Percentiles rank a stretch among this genome's conserved stretches.
Conservation (phyloP, 23 tunicate species). For the Halocynthia roretzi region DNA sequence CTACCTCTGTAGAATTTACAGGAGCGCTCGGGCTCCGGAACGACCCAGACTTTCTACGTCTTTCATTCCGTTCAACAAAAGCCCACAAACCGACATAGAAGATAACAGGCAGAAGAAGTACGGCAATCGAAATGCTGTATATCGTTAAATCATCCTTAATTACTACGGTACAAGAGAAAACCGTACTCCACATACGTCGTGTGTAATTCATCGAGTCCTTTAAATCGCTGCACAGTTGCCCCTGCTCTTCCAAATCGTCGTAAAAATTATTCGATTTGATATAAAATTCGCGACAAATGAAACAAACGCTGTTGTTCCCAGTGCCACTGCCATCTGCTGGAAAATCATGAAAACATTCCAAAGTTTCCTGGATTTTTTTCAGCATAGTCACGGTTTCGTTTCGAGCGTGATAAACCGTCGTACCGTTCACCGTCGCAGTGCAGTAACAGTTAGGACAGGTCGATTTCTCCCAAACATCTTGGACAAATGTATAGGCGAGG, state of each 20-base stretch:
- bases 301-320: slow-evolving; percentile 41
- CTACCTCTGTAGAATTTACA: too few relatives aligned
- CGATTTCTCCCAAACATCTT: slow-evolving; percentile 53
- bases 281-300: slow-evolving; percentile 34
- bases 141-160: slow-evolving; percentile 23
- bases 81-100: slow-evolving; percentile 39
- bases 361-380: slow-evolving; percentile 32
- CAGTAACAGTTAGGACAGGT: slow-evolving; percentile 53
- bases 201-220: slow-evolving; percentile 79
- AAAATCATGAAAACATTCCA: slow-evolving; percentile 48
- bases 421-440: slow-evolving; percentile 17
- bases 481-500: slow-evolving; percentile 33
- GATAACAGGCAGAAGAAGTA: slow-evolving; percentile 32
- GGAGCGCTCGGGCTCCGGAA: too few relatives aligned
- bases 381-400: slow-evolving; percentile 25
- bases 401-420: slow-evolving; percentile 18
- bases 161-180: slow-evolving; percentile 43
- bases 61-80: neutral
- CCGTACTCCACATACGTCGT: slow-evolving; percentile 49
- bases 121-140: slow-evolving; percentile 40
- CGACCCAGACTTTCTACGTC: too few relatives aligned
- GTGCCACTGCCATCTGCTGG: neutral
- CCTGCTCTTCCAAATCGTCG: slow-evolving; percentile 35
- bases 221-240: slow-evolving; percentile 52
- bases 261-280: slow-evolving; percentile 50